These are phyloP conservation scores for Peromyscus melanophrys DNA, from an alignment of 2,797 vertebrate genomes.

Conservation along the genomic window DNA sequence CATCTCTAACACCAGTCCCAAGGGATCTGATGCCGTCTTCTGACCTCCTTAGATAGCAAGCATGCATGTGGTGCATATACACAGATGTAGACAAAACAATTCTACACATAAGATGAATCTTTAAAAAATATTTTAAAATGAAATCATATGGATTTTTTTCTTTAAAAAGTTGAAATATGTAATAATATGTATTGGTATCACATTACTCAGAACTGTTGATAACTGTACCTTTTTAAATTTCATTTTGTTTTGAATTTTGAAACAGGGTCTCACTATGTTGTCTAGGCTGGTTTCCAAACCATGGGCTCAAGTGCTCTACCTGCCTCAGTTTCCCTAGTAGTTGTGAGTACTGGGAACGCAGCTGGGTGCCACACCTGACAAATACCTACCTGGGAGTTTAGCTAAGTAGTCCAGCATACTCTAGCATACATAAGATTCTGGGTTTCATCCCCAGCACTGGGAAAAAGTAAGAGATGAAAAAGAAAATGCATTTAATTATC, in stretches of 20 bases:
- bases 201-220: conserved; percentile 51
- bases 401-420: not conserved
- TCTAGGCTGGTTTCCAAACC: not conserved
- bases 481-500: conserved; percentile 48
- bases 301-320: not conserved
- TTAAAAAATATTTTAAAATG: not conserved
- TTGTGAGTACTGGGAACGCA: not conserved
- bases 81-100: not conserved
- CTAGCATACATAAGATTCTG: not conserved
- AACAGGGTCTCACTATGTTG: not conserved
- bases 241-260: not conserved
- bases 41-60: not conserved
- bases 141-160: not conserved
- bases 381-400: not conserved
- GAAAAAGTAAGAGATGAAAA: not conserved
- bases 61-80: not conserved
- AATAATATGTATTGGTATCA: conserved; percentile 8
- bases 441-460: not conserved
- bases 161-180: not conserved
- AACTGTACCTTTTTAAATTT: not conserved
- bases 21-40: not conserved
- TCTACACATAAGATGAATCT: not conserved
- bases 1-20: not conserved
- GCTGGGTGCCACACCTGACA: not conserved
- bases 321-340: not conserved